phyloP scores from a whole-genome alignment of 2,888 invertebrate species.

The Agyllia agylla region DNA sequence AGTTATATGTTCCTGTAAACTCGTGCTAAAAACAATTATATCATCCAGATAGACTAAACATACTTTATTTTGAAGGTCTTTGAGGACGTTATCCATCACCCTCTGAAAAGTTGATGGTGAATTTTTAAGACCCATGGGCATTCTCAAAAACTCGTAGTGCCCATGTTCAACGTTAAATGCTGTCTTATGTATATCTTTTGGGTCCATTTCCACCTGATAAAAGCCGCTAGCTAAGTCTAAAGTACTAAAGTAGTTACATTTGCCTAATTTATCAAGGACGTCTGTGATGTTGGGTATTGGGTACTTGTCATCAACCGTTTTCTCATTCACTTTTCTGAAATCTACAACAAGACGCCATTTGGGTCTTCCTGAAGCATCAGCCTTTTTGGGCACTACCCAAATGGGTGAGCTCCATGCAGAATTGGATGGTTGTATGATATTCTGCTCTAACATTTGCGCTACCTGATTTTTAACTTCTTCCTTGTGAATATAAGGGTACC shows the following conservation, averaged over 20 bases:
- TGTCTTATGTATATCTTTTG: slow-evolving; percentile 68
- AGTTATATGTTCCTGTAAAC: slow-evolving; percentile 73
- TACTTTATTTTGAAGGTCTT: background rate
- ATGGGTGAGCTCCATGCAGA: slow-evolving; percentile 41
- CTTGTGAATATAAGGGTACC: slow-evolving; percentile 40
- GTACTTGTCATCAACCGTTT: background rate
- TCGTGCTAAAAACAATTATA: slow-evolving; percentile 77
- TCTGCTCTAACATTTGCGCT: slow-evolving; percentile 43
- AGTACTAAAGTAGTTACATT: background rate
- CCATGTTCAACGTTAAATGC: slow-evolving; percentile 77
- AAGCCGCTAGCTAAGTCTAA: slow-evolving; percentile 62
- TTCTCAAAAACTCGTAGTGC: slow-evolving; percentile 78
- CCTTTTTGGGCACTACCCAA: slow-evolving; percentile 7
- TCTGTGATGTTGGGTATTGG: background rate
- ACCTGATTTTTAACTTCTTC: slow-evolving; percentile 48
- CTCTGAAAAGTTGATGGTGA: slow-evolving; percentile 79
- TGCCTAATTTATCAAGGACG: background rate
- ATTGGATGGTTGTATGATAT: slow-evolving; percentile 40
- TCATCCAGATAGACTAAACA: slow-evolving; percentile 78
- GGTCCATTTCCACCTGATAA: slow-evolving; percentile 66
- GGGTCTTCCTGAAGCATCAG: background rate
- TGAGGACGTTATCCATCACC: slow-evolving; percentile 42
- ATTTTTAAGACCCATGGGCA: slow-evolving; percentile 78
- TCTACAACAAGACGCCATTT: slow-evolving; percentile 1
- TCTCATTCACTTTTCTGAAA: background rate